Evolutionary conservation across 2,113 vertebrate genomes (phyloP).

Genomic region (Lepisosteus oculatus): DNA sequence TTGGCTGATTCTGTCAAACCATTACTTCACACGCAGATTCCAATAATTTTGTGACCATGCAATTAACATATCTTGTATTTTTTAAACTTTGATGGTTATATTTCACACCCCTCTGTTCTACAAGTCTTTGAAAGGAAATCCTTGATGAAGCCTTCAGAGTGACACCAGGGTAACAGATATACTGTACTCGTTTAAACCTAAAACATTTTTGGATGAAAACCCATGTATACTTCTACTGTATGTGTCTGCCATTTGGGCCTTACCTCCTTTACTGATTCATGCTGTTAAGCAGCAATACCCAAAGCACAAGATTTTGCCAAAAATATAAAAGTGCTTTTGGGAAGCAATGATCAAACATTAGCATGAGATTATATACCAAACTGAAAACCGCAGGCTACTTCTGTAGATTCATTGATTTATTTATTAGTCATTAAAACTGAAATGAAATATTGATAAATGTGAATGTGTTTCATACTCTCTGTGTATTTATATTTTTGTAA

Average conservation of each 20-base stretch:
- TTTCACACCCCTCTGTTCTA: no score
- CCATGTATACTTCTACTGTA: conserved; percentile 20
- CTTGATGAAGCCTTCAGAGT: no score
- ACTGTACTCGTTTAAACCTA: neutral
- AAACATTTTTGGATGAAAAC: conserved; percentile 36
- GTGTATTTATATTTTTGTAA: neutral
- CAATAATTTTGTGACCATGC: no score
- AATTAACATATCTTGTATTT: no score
- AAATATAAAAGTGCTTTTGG: conserved; percentile 32
- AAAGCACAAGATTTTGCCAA: conserved; percentile 36
- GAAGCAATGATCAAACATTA: conserved; percentile 4
- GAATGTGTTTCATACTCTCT: conserved; percentile 14
- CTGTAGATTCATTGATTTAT: conserved; percentile 25
- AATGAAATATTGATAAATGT: conserved; percentile 20
- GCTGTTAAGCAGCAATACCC: conserved; percentile 27
- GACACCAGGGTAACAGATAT: no score
- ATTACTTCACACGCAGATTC: no score
- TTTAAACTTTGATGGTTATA: no score
- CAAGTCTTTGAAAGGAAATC: no score
- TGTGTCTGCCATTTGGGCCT: conserved; percentile 31
- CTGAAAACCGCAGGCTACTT: conserved; percentile 24
- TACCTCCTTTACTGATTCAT: conserved; percentile 36
- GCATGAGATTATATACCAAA: conserved; percentile 26
- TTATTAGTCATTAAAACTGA: conserved; percentile 18
- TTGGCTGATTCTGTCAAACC: no score